Evolutionary conservation across 2,888 invertebrate species (phyloP).

Genomic region (Dorcus parallelipipedus): DNA sequence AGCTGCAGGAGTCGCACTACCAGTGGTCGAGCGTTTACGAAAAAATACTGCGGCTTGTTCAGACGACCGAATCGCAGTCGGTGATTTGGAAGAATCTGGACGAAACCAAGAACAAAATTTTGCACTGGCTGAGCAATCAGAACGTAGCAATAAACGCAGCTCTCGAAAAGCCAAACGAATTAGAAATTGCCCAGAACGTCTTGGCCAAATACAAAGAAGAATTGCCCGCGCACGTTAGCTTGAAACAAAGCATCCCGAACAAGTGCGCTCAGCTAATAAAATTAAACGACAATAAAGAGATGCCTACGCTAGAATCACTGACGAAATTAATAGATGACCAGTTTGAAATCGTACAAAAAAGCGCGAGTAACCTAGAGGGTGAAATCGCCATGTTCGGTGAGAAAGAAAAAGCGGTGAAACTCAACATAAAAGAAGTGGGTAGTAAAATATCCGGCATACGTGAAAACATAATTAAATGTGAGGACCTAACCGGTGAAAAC

Average conservation of each 20-base stretch:
- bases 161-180: constrained; percentile 73
- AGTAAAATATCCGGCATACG: constrained; percentile 58
- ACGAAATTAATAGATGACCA: constrained; percentile 68
- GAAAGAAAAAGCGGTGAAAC: constrained; percentile 69
- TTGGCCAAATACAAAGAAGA: constrained; percentile 84
- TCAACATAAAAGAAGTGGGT: constrained; percentile 67
- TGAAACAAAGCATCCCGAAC: constrained; percentile 72
- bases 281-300: constrained; percentile 67
- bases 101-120: constrained; percentile 76
- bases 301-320: constrained; percentile 66
- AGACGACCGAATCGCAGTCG: constrained; percentile 81
- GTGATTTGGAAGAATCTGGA: constrained; percentile 93
- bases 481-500: constrained; percentile 86
- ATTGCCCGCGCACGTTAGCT: constrained; percentile 70
- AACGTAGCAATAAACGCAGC: constrained; percentile 74
- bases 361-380: constrained; percentile 71
- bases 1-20: constrained; percentile 61
- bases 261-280: constrained; percentile 79
- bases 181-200: constrained; percentile 74
- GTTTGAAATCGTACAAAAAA: constrained; percentile 68
- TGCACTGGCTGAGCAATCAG: constrained; percentile 81
- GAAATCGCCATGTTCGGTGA: constrained; percentile 71
- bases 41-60: constrained; percentile 67
- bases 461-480: constrained; percentile 83
- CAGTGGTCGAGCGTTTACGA: constrained; percentile 71